Conservation (phyloP, 2,888 invertebrate genomes). For the Tetheella fluctuosa region DNA sequence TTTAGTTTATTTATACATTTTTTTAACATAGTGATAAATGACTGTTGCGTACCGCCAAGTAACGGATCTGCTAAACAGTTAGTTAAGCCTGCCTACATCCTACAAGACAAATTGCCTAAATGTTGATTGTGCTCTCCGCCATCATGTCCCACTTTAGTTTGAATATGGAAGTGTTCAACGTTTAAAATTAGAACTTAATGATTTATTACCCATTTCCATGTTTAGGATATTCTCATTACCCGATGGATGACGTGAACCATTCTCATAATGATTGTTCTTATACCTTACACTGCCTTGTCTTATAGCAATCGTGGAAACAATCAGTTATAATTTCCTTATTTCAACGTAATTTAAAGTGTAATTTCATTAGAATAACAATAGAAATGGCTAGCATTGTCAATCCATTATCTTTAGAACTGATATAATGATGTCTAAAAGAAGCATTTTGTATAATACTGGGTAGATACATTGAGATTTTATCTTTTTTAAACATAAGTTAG, state of each 20-base stretch:
- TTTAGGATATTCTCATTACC: neutral
- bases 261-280: neutral
- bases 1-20: neutral
- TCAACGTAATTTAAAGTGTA: neutral
- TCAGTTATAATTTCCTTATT: neutral
- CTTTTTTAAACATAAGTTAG: no score
- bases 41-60: neutral
- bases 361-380: constrained; percentile 1
- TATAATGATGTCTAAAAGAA: neutral
- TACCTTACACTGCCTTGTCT: neutral
- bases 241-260: neutral
- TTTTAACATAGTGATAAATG: neutral
- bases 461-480: no score
- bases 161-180: neutral
- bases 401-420: neutral
- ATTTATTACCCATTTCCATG: neutral
- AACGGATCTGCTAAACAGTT: constrained; percentile 3
- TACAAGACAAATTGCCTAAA: constrained; percentile 2
- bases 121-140: constrained; percentile 7
- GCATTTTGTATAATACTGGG: no score
- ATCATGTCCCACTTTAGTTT: constrained; percentile 1
- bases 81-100: constrained; percentile 8
- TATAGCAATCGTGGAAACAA: neutral
- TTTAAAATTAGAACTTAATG: neutral
- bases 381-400: constrained; percentile 1